Evolutionary conservation across 2,888 invertebrate genomes (phyloP).

Genomic region (Drosophila incognita): DNA sequence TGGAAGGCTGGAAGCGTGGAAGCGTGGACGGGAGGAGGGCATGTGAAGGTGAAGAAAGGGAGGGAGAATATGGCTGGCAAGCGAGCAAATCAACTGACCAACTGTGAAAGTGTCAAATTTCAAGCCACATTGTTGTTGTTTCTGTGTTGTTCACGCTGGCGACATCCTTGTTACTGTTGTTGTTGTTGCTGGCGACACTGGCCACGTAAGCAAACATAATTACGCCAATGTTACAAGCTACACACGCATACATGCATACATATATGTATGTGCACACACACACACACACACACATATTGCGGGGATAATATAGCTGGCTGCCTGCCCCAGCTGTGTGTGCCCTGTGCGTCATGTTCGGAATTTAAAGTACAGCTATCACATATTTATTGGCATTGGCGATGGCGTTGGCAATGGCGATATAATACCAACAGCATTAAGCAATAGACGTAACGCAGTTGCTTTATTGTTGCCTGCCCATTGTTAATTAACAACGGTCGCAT

Average conservation of each 20-base stretch:
- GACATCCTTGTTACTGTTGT: slow-evolving; percentile 50
- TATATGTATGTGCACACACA: not conserved
- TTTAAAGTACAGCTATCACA: slow-evolving; percentile 44
- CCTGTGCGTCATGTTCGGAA: slow-evolving; percentile 26
- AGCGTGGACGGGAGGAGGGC: not conserved
- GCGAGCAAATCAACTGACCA: slow-evolving; percentile 78
- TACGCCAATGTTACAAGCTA: slow-evolving; percentile 62
- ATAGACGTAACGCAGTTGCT: slow-evolving; percentile 5
- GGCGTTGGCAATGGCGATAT: slow-evolving; percentile 9
- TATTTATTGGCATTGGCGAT: slow-evolving; percentile 17
- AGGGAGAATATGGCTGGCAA: slow-evolving; percentile 45
- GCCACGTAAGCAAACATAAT: slow-evolving; percentile 79
- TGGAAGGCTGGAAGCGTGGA: slow-evolving; percentile 10
- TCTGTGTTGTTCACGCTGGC: slow-evolving; percentile 42
- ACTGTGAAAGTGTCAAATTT: slow-evolving; percentile 79
- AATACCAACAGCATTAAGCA: slow-evolving; percentile 17
- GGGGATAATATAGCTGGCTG: slow-evolving; percentile 11
- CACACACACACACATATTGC: not conserved
- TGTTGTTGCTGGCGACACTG: slow-evolving; percentile 49
- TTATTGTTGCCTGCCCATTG: slow-evolving; percentile 8
- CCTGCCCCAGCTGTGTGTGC: slow-evolving; percentile 1
- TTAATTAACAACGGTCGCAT: slow-evolving; percentile 20
- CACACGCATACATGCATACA: slow-evolving; percentile 15
- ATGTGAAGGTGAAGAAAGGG: not conserved
- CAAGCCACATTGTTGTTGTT: slow-evolving; percentile 76